Base-by-base conservation (phyloP, 1,140 invertebrate genomes). In the Drosophila biarmipes region DNA sequence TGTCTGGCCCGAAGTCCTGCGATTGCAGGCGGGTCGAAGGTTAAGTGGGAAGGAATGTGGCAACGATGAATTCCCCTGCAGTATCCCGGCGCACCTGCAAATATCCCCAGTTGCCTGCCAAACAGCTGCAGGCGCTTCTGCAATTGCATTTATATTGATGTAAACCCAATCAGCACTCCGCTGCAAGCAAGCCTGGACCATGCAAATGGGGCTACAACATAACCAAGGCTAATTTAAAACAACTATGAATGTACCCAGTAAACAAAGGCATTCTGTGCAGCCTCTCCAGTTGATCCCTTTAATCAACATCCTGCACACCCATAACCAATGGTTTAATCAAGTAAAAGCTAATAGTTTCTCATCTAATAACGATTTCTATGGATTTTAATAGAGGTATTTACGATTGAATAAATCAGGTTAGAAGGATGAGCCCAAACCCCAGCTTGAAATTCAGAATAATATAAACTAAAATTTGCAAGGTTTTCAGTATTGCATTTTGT, bases 11-110 rank as follows among this genome's bases (percentile, higher is more conserved):
- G 21, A 8, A 15, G 54, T 19, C 40, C 54, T 21, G 15, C 38
- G n/a, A 56, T 31, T 49, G 46, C 46, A 17, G 10, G n/a, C 49
- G 35, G 45, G 34, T 19, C 17, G 51, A 53, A 56, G 53, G 53
- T 58, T 31, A 62, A 62, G 58, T 17, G 53, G 34, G 2, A 24
- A 29, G 58, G 35, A 35, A 40, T 40, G 35, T 21, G 53, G 15
- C 58, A n/a, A 4, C 55, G 21, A 38, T 40, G 24, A 12, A 58
- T 24, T 11, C 48, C 56, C 21, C n/a, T 6, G 17, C 12, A 17
- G 8, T 29, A 48, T 29, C 8, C 15, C 10, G 29, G 24, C n/a
- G 24, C 27, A 48, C n/a, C 29, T 48, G 46, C 43, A 8, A 24
- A 11, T 29, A 29, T 15, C 46, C 11, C 15, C 4, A 29, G 24